These are phyloP conservation scores for Clarias gariepinus DNA, from an alignment of 2,113 vertebrate genomes.

Conservation along the genomic window DNA sequence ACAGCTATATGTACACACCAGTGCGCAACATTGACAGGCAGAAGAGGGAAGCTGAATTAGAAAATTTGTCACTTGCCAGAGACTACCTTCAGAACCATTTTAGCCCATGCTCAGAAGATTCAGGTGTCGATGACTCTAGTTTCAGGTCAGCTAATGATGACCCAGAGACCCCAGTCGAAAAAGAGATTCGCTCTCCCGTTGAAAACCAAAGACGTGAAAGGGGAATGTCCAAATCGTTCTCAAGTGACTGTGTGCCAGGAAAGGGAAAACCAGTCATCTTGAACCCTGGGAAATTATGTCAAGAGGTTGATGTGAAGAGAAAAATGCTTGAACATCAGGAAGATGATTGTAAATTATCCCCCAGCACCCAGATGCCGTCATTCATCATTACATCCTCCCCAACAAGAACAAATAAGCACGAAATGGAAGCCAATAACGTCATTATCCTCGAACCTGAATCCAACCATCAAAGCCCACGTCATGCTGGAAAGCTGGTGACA, in stretches of 20 bases:
- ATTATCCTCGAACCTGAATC: constrained; percentile 70
- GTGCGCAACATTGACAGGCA: constrained; percentile 73
- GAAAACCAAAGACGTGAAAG: constrained; percentile 68
- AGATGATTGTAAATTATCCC: constrained; percentile 58
- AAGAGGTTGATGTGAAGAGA: constrained; percentile 58
- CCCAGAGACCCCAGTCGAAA: constrained; percentile 71
- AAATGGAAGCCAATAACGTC: constrained; percentile 66
- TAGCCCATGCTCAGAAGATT: constrained; percentile 77
- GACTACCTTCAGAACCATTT: constrained; percentile 71
- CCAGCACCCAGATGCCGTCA: constrained; percentile 70
- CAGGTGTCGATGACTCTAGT: constrained; percentile 74
- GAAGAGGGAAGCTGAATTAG: constrained; percentile 64
- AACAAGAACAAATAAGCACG: constrained; percentile 64
- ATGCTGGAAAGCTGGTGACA: constrained; percentile 47
- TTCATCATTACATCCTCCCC: constrained; percentile 75
- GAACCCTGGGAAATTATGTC: constrained; percentile 48
- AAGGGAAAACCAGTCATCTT: constrained; percentile 45
- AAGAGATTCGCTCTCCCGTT: constrained; percentile 70
- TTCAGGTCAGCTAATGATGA: constrained; percentile 73
- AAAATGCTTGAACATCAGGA: constrained; percentile 58
- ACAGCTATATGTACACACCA: constrained; percentile 77
- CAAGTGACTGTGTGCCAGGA: constrained; percentile 67
- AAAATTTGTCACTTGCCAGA: constrained; percentile 63
- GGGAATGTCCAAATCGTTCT: constrained; percentile 65
- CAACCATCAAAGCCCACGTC: constrained; percentile 55